phyloP scores from a whole-genome alignment of 2,888 invertebrate genomes.

The Drosophila helvetica region DNA sequence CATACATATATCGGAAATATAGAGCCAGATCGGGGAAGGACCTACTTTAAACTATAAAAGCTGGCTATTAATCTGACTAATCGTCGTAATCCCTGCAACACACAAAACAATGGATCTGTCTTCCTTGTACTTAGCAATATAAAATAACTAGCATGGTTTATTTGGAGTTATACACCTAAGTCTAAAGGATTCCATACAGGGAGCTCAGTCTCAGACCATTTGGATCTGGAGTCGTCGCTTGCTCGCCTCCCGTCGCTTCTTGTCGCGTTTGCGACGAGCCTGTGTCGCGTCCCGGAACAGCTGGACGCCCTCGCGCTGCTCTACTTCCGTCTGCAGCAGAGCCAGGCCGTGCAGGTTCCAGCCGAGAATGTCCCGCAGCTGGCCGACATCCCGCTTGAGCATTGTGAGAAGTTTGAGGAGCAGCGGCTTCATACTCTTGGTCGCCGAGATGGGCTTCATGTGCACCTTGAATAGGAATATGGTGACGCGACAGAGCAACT shows the following conservation, averaged over 20 bases:
- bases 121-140: not conserved
- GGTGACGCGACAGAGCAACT: conserved; percentile 90
- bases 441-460: conserved; percentile 91
- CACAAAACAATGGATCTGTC: not conserved
- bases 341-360: conserved; percentile 93
- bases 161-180: conserved; percentile 23
- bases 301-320: conserved; percentile 89
- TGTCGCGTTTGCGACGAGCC: conserved; percentile 87
- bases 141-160: conserved; percentile 26
- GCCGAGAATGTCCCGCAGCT: conserved; percentile 90
- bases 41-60: no score
- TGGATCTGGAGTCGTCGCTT: conserved; percentile 78
- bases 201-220: conserved; percentile 50
- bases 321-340: conserved; percentile 90
- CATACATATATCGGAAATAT: no score
- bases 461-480: conserved; percentile 91
- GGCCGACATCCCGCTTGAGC: conserved; percentile 73
- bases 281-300: conserved; percentile 91
- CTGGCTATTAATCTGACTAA: no score
- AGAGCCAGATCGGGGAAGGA: no score
- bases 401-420: conserved; percentile 72
- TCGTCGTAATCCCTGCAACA: no score
- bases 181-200: not conserved
- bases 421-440: conserved; percentile 86
- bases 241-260: conserved; percentile 78